Evolutionary conservation across 2,797 vertebrate genomes (phyloP).

Genomic region (Microcaecilia unicolor): DNA sequence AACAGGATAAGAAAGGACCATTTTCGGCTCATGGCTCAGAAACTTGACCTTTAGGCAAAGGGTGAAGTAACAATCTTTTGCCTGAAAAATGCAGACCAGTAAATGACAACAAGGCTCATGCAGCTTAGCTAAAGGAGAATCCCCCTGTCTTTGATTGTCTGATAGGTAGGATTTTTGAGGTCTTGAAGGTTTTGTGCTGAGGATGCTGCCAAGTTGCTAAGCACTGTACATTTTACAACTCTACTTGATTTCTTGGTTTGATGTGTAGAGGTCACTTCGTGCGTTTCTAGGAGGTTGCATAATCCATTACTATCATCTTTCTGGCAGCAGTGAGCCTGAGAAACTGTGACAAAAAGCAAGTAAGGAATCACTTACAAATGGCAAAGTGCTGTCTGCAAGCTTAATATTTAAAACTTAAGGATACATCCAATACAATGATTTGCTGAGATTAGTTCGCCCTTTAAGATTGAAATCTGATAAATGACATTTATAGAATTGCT

Average conservation of each 20-base stretch:
- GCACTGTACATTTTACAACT: too few relatives aligned
- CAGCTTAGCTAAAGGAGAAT: too few relatives aligned
- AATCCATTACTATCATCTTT: slow-evolving; percentile 1
- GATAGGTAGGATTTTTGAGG: too few relatives aligned
- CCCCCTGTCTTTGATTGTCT: too few relatives aligned
- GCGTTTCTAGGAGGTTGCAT: not conserved
- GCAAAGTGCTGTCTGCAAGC: not conserved
- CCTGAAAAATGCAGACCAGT: too few relatives aligned
- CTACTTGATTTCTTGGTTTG: not conserved
- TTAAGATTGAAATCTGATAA: not conserved
- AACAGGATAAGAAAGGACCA: too few relatives aligned
- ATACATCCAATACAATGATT: not conserved
- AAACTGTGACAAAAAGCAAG: not conserved
- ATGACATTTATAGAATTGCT: not conserved
- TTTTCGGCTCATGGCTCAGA: too few relatives aligned
- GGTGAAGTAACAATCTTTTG: too few relatives aligned
- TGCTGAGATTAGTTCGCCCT: not conserved
- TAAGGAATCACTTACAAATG: not conserved
- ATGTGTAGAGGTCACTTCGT: slow-evolving; percentile 1
- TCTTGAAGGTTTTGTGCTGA: too few relatives aligned
- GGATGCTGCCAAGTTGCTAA: too few relatives aligned
- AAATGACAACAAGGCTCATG: too few relatives aligned
- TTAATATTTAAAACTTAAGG: accelerated
- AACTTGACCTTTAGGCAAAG: too few relatives aligned
- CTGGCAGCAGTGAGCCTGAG: not conserved